Percentiles rank a stretch among this genome's conserved stretches.
Evolutionary conservation across 2,797 vertebrate species (phyloP).

Genomic region (Todus mexicanus): DNA sequence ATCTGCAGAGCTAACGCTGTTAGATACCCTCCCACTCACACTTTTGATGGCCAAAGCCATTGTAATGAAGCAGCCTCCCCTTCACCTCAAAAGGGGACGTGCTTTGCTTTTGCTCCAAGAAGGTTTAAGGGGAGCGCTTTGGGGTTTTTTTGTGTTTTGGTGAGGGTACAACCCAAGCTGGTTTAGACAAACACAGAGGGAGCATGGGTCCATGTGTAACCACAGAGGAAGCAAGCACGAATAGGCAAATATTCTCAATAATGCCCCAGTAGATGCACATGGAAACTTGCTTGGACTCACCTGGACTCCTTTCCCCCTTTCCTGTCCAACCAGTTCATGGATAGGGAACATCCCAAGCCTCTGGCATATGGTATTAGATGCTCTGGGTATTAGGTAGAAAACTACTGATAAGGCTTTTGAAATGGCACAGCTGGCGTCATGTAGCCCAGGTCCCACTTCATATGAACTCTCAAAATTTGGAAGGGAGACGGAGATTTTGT

Average conservation of each 20-base stretch:
- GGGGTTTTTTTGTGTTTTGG: not conserved
- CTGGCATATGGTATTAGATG: not conserved
- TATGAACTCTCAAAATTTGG: not conserved
- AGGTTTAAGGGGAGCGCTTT: not conserved
- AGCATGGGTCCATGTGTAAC: not conserved
- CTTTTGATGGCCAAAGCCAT: conserved; percentile 23
- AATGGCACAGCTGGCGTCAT: not conserved
- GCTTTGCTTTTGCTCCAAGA: not conserved
- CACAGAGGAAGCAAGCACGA: not conserved
- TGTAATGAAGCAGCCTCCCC: not conserved
- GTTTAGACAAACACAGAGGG: not conserved
- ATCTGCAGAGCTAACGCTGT: not conserved
- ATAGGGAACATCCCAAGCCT: not conserved
- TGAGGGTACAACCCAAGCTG: not conserved
- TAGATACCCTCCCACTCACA: not conserved
- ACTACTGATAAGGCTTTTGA: not conserved
- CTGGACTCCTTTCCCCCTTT: conserved; percentile 3
- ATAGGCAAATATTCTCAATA: conserved; percentile 33
- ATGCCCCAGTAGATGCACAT: not conserved
- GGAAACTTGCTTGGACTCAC: conserved; percentile 25
- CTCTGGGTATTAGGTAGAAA: not conserved
- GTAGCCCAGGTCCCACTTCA: not conserved
- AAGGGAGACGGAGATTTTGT: not conserved
- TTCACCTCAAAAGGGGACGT: not conserved
- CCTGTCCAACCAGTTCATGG: conserved; percentile 40